Base-by-base conservation (phyloP, 1,140 invertebrate species). In the Lineus longissimus region DNA sequence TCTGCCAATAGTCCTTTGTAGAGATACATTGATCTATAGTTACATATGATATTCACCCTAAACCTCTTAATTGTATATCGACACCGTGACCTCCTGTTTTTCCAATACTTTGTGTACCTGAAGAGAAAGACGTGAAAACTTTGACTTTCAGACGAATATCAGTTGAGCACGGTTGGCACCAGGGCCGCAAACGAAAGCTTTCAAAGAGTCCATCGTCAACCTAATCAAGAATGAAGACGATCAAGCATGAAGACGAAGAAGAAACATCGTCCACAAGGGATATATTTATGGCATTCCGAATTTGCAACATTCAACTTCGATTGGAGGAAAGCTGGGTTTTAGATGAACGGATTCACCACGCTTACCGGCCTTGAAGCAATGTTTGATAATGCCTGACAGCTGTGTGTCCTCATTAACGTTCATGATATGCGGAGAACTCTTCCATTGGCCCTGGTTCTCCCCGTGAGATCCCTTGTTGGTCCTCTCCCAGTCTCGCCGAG, bases 401-500 rank as follows among this genome's bases (percentile, higher is more conserved):
- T 84, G 83, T 17, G 86, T 81, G 76, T 87, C 86, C 61, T 84
- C 81, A 70, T 88, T 87, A 4, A 87, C 73, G 76, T 87, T 88
- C 62, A 79, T 85, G 19, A 87, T 73, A 76, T 86, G 83, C 4
- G 76, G 73, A 2, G 58, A 33, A 55, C 45, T 69, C 57, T 65
- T 66, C 73, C 7, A 36, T 19, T 15, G 23, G 19, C 1, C 23
- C 36, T 13, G 67, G 65, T n/a, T 47, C 43, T 11, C 62, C 58
- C 29, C 47, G 33, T 33, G 41, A 57, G 6, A 45, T 47, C 40
- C 59, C 29, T 43, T 43, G 25, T 56, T 58, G 41, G 57, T 43
- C 45, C 61, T 66, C 45, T 72, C 71, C 73, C 73, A 75, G 29
- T 75, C 71, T 51, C 56, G 57, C 55, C 65, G 41, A 69, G 71